A percentile compares a stretch with the other conserved stretches of the same genome.
Evolutionary conservation across 1,140 invertebrate species (phyloP).

Genomic region (Conopomorpha cramerella): DNA sequence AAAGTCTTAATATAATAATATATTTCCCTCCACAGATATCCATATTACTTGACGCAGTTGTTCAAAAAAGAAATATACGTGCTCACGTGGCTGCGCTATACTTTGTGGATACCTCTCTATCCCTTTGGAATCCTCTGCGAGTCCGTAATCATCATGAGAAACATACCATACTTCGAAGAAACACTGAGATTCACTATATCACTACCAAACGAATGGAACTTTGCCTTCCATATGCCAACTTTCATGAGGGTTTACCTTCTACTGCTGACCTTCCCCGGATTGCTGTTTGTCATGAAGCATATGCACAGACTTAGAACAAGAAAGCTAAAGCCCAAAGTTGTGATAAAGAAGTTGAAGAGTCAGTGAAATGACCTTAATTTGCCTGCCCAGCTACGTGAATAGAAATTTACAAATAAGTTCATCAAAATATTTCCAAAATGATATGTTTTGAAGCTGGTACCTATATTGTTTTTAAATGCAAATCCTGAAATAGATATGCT

Average conservation of each 20-base stretch:
- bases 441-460: no score
- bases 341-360: constrained; percentile 46
- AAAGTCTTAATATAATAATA: no score
- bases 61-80: constrained; percentile 74
- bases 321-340: constrained; percentile 39
- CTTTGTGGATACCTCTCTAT: constrained; percentile 91
- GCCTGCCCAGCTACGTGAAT: not conserved
- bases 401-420: no score
- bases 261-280: constrained; percentile 72
- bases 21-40: constrained; percentile 72
- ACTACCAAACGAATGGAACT: constrained; percentile 85
- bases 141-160: constrained; percentile 76
- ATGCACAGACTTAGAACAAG: constrained; percentile 68
- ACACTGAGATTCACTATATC: constrained; percentile 76
- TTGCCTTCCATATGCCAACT: constrained; percentile 83
- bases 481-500: no score
- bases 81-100: constrained; percentile 92
- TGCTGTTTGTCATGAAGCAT: constrained; percentile 77
- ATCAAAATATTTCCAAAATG: no score
- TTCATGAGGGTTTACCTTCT: constrained; percentile 80
- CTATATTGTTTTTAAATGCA: no score
- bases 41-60: constrained; percentile 85
- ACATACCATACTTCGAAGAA: constrained; percentile 90
- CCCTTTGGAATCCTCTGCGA: constrained; percentile 89
- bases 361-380: constrained; percentile 1